These are phyloP conservation scores for Eristalis pertinax DNA, from an alignment of 2,888 invertebrate genomes.

Conservation along the genomic window DNA sequence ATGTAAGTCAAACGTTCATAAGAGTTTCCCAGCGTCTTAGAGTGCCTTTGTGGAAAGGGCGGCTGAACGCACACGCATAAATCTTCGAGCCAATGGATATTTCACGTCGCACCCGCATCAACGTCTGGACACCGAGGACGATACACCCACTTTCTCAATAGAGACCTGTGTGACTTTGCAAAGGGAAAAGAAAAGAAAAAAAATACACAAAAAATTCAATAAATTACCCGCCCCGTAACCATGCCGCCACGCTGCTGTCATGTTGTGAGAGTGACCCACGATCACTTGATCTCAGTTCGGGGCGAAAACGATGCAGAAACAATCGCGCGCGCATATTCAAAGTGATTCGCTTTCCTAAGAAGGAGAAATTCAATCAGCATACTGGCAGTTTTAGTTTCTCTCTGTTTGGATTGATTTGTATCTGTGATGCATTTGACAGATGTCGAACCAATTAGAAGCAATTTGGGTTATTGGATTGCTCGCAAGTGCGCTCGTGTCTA, in stretches of 20 bases:
- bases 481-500: neutral
- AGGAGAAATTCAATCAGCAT: slow-evolving; percentile 43
- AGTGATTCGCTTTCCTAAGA: slow-evolving; percentile 43
- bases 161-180: neutral
- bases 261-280: slow-evolving; percentile 54
- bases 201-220: slow-evolving; percentile 29
- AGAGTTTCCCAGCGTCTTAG: neutral
- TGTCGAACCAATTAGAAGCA: slow-evolving; percentile 39
- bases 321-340: slow-evolving; percentile 30
- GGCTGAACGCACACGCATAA: neutral
- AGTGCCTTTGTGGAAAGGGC: slow-evolving; percentile 44
- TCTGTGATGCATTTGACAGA: slow-evolving; percentile 28
- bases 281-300: slow-evolving; percentile 23
- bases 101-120: slow-evolving; percentile 43
- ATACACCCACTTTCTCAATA: slow-evolving; percentile 52
- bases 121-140: slow-evolving; percentile 1
- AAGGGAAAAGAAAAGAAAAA: neutral
- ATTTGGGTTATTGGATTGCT: slow-evolving; percentile 56
- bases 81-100: neutral
- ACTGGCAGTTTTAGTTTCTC: slow-evolving; percentile 4
- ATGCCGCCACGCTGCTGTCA: slow-evolving; percentile 16
- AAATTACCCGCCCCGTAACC: slow-evolving; percentile 51
- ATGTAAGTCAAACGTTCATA: slow-evolving; percentile 2
- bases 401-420: slow-evolving; percentile 46
- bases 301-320: slow-evolving; percentile 1